Base-by-base conservation (phyloP, 2,113 vertebrate genomes). In the Corythaeola cristata region DNA sequence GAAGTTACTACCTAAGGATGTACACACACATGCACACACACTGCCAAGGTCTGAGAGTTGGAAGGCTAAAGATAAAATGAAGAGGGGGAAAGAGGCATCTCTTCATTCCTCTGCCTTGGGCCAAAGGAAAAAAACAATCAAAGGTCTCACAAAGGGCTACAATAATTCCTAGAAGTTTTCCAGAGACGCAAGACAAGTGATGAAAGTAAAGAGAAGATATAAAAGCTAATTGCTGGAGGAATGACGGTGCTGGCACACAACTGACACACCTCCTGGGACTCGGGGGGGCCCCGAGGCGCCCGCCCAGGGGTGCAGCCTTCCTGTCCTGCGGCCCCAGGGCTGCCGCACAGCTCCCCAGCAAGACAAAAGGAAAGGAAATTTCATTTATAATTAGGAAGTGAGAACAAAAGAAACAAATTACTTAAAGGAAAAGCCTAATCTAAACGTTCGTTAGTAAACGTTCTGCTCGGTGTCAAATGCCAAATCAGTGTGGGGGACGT, bases 351-450 rank as follows among this genome's bases (percentile, higher is more conserved):
- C 91, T 62, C 67, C 82, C 79, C 15, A 3, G 64, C 64, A 14
- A 87, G 78, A 94, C 93, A 96, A 95, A 94, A 55, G 87, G 62
- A 96, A 90, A 96, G 93, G 96, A 96, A 97, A 92, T 90, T 67
- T 86, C 64, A 11, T 77, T 59, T 89, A 8, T 75, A 92, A 92
- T 94, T 92, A 94, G 96, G 93, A 96, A 95, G 83, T n/a, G 82
- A 88, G 88, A 96, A 97, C 96, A 97, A 97, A 97, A 96, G 95
- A 93, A 95, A 81, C 80, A 89, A 95, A 85, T 91, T 12, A 94
- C 93, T 93, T 95, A 80, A 91, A 96, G 90, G 95, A 97, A 97
- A 94, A 86, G 85, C 59, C 95, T 94, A 92, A 97, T 96, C 95
- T 96, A 96, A 96, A 97, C 15, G 5, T 80, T 95, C 1, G 0